Evolutionary conservation across 2,888 invertebrate species (phyloP), one percentile per base, ranked within the genome.

Genomic region (Tanypteryx hageni): DNA sequence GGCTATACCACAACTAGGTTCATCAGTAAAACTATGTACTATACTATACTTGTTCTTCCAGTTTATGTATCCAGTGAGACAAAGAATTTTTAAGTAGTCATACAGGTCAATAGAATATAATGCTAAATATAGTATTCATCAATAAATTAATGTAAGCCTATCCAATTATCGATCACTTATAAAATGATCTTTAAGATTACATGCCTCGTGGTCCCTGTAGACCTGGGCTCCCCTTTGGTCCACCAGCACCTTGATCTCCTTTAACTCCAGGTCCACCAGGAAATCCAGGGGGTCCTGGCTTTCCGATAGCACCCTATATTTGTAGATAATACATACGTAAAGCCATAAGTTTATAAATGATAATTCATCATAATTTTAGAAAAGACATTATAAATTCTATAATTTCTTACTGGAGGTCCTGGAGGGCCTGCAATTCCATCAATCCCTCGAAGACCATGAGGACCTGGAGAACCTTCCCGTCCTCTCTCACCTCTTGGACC

Each of bases 401-500:
- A 68, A 57, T 92, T 92, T 95, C 95, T 95, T 95, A 97, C 97
- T 94, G 97, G 96, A 93, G 96, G 95, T 92, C 98, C 98, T n/a
- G 98, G 97, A 0, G 97, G 96, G 92, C 98, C 98, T 92, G 97
- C 95, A 59, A 97, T 96, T 10, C 98, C 98, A 94, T 98, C 98
- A 92, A 97, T 96, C 92, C 98, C 98, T 94, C 98, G 96, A 92
- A 97, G 95, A 11, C 98, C 98, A 0, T 97, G 97, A 4, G 97
- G 96, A 0, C 98, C 98, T 0, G 98, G 96, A 0, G 98, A 96
- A 0, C 98, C 98, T 95, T 98, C 98, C 68, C 98, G 96, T 0
- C 98, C 98, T 94, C 98, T 96, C 95, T 98, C 98, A 9, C 98
- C 98, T 93, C 98, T 96, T 10, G 97, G 96, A 64, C 98, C 98